A percentile compares a stretch with the other conserved stretches of the same genome.
Conservation (phyloP, 2,113 vertebrate species). For the Ophthalmolycus amberensis region DNA sequence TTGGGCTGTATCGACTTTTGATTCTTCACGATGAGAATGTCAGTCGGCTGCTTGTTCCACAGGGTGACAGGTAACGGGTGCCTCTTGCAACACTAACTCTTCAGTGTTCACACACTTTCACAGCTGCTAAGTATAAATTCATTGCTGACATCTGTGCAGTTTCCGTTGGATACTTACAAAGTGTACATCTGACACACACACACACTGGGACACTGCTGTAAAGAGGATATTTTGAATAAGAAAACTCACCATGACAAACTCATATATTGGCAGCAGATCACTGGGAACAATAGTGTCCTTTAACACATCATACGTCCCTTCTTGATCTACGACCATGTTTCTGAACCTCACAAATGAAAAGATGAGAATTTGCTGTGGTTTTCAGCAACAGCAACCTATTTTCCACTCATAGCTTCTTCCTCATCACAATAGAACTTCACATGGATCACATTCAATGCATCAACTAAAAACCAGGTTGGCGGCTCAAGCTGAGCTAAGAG, state of each 20-base stretch:
- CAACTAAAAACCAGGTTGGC: no score
- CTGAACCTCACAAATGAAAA: not conserved
- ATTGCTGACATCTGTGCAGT: conserved; percentile 9
- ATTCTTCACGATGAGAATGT: not conserved
- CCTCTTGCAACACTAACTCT: not conserved
- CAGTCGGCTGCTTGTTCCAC: not conserved
- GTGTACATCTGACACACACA: not conserved
- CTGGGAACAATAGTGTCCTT: not conserved
- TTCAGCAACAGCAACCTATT: no score
- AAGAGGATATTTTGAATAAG: not conserved
- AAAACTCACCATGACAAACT: not conserved
- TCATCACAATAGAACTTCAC: no score
- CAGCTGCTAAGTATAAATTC: conserved; percentile 6
- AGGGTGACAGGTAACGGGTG: not conserved
- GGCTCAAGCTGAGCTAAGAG: no score
- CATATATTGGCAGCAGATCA: not conserved
- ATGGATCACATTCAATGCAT: no score
- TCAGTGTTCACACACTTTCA: not conserved
- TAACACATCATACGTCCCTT: not conserved
- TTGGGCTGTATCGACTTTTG: not conserved
- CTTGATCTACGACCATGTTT: not conserved
- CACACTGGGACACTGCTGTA: not conserved
- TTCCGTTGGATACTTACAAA: not conserved
- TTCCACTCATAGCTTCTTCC: no score
- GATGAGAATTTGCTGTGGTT: not conserved